Evolutionary conservation across 2,113 vertebrate genomes (phyloP).

Genomic region (Egretta garzetta): DNA sequence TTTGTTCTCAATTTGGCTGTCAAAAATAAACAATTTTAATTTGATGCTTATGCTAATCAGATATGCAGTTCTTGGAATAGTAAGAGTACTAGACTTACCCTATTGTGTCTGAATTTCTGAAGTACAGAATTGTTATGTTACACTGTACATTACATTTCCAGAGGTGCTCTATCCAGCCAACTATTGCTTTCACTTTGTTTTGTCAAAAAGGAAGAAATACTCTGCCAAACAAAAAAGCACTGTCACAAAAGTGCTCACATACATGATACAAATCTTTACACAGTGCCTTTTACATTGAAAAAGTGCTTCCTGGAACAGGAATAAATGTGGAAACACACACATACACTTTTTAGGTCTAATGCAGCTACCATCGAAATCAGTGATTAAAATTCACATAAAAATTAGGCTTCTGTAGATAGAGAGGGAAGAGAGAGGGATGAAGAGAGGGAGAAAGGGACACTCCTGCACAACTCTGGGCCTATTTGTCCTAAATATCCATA

Average conservation of each 20-base stretch:
- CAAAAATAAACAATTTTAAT: neutral
- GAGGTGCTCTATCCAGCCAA: neutral
- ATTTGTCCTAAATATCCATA: neutral
- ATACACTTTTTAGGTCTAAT: neutral
- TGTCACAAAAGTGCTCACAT: neutral
- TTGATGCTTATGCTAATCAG: neutral
- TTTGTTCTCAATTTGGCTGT: neutral
- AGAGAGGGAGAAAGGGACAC: neutral
- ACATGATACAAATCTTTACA: neutral
- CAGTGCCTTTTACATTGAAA: neutral
- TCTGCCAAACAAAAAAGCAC: neutral
- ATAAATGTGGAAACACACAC: rapidly evolving
- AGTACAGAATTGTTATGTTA: neutral
- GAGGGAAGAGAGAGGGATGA: neutral
- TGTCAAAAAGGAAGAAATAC: neutral
- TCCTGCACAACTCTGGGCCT: neutral
- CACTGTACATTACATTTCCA: neutral
- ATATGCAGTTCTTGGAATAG: neutral
- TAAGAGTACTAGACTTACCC: neutral
- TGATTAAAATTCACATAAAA: neutral
- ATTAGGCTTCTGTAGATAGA: neutral
- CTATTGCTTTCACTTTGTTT: neutral
- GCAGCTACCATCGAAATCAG: neutral
- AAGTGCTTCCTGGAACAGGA: neutral
- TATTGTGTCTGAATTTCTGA: neutral